These are phyloP conservation scores for Eclectus roratus DNA, from an alignment of 2,113 vertebrate genomes.

Conservation along the genomic window DNA sequence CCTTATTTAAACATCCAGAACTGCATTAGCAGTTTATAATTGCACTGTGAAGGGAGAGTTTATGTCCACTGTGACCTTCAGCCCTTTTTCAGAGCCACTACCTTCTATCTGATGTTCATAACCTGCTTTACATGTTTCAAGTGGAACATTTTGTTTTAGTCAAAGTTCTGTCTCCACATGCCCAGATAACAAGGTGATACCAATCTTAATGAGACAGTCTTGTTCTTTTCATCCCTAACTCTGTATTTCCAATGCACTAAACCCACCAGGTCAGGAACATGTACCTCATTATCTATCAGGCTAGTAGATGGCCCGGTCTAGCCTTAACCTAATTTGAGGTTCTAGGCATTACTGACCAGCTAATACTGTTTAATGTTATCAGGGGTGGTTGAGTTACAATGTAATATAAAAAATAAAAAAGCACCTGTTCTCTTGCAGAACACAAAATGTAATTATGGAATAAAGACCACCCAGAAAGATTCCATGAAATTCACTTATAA, in stretches of 20 bases:
- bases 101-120: not conserved
- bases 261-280: not conserved
- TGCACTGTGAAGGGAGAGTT: not conserved
- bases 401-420: not conserved
- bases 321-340: not conserved
- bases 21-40: not conserved
- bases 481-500: not conserved
- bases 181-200: not conserved
- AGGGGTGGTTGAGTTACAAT: not conserved
- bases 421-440: not conserved
- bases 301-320: not conserved
- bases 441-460: not conserved
- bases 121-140: not conserved
- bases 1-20: not conserved
- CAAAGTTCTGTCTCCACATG: not conserved
- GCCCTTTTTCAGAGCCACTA: not conserved
- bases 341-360: not conserved
- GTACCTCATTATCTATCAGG: not conserved
- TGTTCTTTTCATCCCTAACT: not conserved
- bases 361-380: not conserved
- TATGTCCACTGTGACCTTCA: accelerated
- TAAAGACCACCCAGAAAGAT: not conserved
- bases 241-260: not conserved
- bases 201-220: not conserved
- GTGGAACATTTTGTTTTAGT: not conserved